Evolutionary conservation across 2,797 vertebrate species (phyloP).

Genomic region (Nothura maculosa): DNA sequence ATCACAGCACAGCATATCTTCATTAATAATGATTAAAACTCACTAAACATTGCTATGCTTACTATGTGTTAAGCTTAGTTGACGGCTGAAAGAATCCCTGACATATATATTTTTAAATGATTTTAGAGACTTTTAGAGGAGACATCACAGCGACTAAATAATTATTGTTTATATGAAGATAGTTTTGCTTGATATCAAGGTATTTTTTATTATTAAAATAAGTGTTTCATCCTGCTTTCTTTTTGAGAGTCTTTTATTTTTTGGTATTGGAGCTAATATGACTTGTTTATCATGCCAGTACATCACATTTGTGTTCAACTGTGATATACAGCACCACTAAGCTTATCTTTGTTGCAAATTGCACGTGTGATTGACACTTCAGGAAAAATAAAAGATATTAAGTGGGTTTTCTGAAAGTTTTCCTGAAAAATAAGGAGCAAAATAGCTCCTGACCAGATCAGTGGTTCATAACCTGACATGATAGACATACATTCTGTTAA

Average conservation of each 20-base stretch:
- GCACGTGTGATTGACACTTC: background rate
- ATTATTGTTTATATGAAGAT: background rate
- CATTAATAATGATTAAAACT: background rate
- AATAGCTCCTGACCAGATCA: background rate
- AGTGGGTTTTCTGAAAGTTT: background rate
- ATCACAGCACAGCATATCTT: background rate
- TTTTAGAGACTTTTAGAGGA: background rate
- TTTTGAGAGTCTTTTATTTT: background rate
- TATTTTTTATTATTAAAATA: background rate
- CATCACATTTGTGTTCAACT: background rate
- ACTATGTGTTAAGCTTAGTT: background rate
- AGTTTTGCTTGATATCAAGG: background rate
- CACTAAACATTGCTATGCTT: background rate
- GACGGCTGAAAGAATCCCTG: background rate
- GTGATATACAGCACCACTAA: background rate
- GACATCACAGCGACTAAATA: background rate
- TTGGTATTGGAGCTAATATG: background rate
- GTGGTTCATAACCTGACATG: background rate
- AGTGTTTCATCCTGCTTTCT: background rate
- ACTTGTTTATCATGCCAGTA: background rate
- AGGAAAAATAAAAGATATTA: background rate
- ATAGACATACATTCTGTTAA: background rate
- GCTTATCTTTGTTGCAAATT: background rate
- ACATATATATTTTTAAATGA: background rate
- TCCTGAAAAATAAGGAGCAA: background rate